Evolutionary conservation across 2,888 invertebrate species (phyloP).

Genomic region (Geophilus truncorum): DNA sequence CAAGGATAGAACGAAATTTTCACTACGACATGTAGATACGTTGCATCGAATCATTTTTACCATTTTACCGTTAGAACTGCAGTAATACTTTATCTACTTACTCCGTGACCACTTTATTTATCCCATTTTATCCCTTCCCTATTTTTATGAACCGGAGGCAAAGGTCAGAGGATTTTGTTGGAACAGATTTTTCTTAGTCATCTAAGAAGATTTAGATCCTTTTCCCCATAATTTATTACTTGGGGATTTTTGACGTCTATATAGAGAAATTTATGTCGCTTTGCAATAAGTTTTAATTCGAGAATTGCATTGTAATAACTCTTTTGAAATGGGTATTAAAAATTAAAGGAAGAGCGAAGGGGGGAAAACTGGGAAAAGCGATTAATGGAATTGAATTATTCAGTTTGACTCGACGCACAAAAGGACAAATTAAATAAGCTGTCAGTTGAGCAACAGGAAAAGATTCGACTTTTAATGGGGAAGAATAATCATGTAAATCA

Average conservation of each 20-base stretch:
- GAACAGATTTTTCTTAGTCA: constrained; percentile 27
- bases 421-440: constrained; percentile 25
- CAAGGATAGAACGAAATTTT: background rate
- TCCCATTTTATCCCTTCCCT: background rate
- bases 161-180: constrained; percentile 18
- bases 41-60: no score
- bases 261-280: background rate
- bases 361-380: background rate
- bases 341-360: background rate
- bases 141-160: background rate
- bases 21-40: no score
- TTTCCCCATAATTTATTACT: background rate
- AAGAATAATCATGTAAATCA: constrained; percentile 25
- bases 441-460: constrained; percentile 12
- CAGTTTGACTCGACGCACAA: background rate
- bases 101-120: background rate
- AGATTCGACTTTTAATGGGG: background rate
- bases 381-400: constrained; percentile 22
- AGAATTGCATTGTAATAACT: constrained; percentile 12
- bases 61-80: background rate
- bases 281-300: constrained; percentile 11
- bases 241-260: constrained; percentile 13
- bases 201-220: constrained; percentile 15
- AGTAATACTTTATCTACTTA: background rate
- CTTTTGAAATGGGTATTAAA: constrained; percentile 16